Evolutionary conservation across 2,797 vertebrate species (phyloP).

Genomic region (Apogon talboti): DNA sequence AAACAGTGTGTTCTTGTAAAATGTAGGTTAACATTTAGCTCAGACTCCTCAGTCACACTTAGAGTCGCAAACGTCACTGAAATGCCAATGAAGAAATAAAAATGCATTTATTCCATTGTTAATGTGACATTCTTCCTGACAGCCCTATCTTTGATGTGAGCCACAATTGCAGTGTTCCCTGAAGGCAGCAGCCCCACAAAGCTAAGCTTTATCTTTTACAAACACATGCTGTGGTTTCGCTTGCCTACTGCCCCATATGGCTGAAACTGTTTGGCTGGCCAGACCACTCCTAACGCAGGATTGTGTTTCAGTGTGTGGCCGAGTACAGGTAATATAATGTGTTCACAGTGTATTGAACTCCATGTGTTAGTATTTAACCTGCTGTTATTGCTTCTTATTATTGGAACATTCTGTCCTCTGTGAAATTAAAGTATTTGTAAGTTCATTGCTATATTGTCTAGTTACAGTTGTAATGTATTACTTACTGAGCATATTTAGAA

Average conservation of each 20-base stretch:
- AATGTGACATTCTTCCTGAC: slow-evolving; percentile 32
- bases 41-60: background rate
- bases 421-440: background rate
- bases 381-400: no score
- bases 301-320: slow-evolving; percentile 18
- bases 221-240: slow-evolving; percentile 60
- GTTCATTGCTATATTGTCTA: background rate
- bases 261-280: slow-evolving; percentile 28
- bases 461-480: background rate
- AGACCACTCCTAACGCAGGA: slow-evolving; percentile 38
- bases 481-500: background rate
- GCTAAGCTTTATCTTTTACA: slow-evolving; percentile 65
- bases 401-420: background rate
- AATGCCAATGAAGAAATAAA: slow-evolving; percentile 32
- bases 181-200: slow-evolving; percentile 50
- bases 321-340: slow-evolving; percentile 32
- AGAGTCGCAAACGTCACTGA: slow-evolving; percentile 13
- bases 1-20: background rate
- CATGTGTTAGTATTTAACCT: no score
- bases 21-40: slow-evolving; percentile 18
- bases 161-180: slow-evolving; percentile 47
- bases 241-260: slow-evolving; percentile 38
- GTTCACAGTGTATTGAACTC: background rate
- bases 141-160: slow-evolving; percentile 40
- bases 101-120: slow-evolving; percentile 47